A percentile compares a stretch with the other conserved stretches of the same genome.
Evolutionary conservation across 2,113 vertebrate species (phyloP).

Genomic region (Stegostoma tigrinum): DNA sequence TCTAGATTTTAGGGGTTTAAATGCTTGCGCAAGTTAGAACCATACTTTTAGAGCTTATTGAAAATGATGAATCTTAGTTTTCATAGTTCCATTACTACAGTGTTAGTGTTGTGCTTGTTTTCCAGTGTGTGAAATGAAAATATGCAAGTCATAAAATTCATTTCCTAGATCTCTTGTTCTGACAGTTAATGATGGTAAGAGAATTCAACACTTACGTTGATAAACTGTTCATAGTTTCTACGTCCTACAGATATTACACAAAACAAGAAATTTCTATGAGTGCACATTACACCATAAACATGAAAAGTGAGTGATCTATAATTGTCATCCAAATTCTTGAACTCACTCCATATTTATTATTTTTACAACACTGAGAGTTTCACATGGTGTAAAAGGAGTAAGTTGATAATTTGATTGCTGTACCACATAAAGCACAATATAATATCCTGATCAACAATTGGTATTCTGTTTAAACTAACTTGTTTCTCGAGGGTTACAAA

Average conservation of each 20-base stretch:
- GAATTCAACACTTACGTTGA: background rate
- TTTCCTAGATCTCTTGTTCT: background rate
- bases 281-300: background rate
- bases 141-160: background rate
- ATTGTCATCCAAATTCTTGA: background rate
- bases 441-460: background rate
- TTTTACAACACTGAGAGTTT: background rate
- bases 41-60: background rate
- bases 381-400: background rate
- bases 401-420: background rate
- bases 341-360: background rate
- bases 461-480: background rate
- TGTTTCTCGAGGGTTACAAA: background rate
- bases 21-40: background rate
- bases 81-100: background rate
- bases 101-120: background rate
- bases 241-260: background rate
- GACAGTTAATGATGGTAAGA: background rate
- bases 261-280: background rate
- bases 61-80: background rate
- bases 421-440: background rate
- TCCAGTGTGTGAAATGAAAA: background rate
- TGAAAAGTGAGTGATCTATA: background rate
- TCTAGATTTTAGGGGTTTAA: background rate
- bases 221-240: background rate